Evolutionary conservation across 2,113 vertebrate species (phyloP).

Genomic region (Chaenocephalus aceratus): DNA sequence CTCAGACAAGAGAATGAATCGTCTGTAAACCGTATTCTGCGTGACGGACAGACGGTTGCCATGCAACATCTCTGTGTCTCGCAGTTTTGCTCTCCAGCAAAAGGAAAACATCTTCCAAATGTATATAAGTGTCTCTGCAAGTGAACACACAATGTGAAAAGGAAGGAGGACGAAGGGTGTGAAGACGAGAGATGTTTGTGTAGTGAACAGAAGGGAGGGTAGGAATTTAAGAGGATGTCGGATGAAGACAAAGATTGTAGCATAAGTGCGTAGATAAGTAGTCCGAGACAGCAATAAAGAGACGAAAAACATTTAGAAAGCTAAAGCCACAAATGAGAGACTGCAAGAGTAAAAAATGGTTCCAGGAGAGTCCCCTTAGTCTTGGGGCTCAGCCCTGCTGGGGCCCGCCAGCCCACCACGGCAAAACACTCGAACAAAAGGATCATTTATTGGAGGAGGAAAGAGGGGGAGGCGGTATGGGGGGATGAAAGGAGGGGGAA

Average conservation of each 20-base stretch:
- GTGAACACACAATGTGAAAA: conserved; percentile 41
- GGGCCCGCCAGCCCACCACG: conserved; percentile 61
- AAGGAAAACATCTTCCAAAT: conserved; percentile 38
- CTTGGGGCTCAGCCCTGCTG: conserved; percentile 56
- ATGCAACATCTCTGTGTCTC: conserved; percentile 10
- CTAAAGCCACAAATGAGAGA: conserved; percentile 34
- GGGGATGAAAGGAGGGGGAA: conserved; percentile 68
- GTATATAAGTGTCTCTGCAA: conserved; percentile 52
- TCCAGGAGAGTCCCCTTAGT: conserved; percentile 58
- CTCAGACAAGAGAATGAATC: conserved; percentile 53
- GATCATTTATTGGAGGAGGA: conserved; percentile 82
- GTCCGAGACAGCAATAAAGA: background rate
- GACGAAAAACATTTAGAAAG: background rate
- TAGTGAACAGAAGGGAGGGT: conserved; percentile 50
- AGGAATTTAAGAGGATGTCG: conserved; percentile 63
- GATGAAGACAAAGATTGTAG: conserved; percentile 29
- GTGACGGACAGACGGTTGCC: background rate
- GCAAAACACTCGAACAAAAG: conserved; percentile 80
- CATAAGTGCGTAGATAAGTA: background rate
- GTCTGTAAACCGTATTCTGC: conserved; percentile 42
- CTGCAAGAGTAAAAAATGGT: conserved; percentile 14
- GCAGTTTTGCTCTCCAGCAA: conserved; percentile 22
- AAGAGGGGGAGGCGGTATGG: conserved; percentile 64
- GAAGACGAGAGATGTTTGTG: conserved; percentile 32
- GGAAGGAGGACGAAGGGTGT: conserved; percentile 28